Percentiles rank a stretch among this genome's conserved stretches.
Evolutionary conservation across 2,797 vertebrate genomes (phyloP).

Genomic region (Catamblyrhynchus diadema): DNA sequence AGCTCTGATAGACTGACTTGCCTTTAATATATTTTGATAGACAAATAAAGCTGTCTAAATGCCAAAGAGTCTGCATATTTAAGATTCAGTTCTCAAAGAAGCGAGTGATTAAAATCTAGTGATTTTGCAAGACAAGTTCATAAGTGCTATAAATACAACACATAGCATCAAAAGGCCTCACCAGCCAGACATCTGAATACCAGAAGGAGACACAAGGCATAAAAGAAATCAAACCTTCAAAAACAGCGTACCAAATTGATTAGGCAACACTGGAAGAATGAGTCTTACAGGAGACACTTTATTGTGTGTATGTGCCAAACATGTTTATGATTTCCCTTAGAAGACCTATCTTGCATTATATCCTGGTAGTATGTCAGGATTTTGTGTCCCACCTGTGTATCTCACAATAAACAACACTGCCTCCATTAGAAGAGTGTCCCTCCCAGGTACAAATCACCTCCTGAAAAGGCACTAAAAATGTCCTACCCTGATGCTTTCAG

Average conservation of each 20-base stretch:
- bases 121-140: slow-evolving; percentile 49
- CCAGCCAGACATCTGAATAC: slow-evolving; percentile 23
- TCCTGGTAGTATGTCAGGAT: not conserved
- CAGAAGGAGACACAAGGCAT: not conserved
- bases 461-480: not conserved
- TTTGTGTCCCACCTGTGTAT: not conserved
- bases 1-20: not conserved
- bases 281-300: not conserved
- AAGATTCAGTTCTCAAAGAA: slow-evolving; percentile 26
- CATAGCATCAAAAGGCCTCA: slow-evolving; percentile 8
- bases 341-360: not conserved
- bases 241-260: not conserved
- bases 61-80: slow-evolving; percentile 37
- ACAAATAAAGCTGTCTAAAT: slow-evolving; percentile 10
- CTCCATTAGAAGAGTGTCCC: not conserved
- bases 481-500: not conserved
- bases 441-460: not conserved
- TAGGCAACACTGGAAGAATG: slow-evolving; percentile 15
- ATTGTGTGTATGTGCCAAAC: not conserved
- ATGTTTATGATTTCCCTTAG: not conserved
- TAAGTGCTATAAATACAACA: slow-evolving; percentile 15
- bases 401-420: not conserved
- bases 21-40: slow-evolving; percentile 18
- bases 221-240: slow-evolving; percentile 5
- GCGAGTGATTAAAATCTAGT: slow-evolving; percentile 3